Conservation (phyloP, 2,113 vertebrate genomes). For the Chaetodon auriga region DNA sequence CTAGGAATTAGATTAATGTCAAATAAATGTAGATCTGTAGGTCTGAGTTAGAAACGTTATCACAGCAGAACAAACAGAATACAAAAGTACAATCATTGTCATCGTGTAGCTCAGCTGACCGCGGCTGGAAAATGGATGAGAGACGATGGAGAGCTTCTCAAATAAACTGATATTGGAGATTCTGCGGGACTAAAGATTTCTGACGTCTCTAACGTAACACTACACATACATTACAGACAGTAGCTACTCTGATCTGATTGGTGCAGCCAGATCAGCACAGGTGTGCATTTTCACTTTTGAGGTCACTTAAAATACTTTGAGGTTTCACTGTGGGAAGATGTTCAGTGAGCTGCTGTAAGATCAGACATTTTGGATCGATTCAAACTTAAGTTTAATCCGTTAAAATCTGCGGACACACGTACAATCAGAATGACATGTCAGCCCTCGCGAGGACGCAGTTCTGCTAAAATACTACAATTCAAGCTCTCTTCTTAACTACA, state of each 20-base stretch:
- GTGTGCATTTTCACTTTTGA: neutral
- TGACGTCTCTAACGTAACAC: neutral
- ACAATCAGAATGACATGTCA: neutral
- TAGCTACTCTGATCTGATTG: neutral
- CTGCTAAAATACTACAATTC: neutral
- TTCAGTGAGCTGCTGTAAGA: neutral
- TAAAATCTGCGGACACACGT: neutral
- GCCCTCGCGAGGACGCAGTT: neutral
- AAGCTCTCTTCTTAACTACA: constrained; percentile 18
- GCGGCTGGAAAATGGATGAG: constrained; percentile 49
- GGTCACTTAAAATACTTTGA: neutral
- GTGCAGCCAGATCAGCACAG: constrained; percentile 6
- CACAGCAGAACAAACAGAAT: constrained; percentile 58
- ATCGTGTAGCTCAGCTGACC: constrained; percentile 55
- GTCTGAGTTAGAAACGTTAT: constrained; percentile 75
- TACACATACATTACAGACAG: neutral
- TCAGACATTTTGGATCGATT: neutral
- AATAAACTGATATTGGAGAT: constrained; percentile 55
- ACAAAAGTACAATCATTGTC: constrained; percentile 79
- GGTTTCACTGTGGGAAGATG: neutral
- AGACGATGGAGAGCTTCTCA: constrained; percentile 26
- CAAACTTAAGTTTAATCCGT: neutral
- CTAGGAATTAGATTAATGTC: constrained; percentile 43
- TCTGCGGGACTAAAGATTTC: neutral
- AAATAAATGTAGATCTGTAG: constrained; percentile 53